These are phyloP conservation scores for Drosophila lowei DNA, from an alignment of 1,140 invertebrate genomes.

Conservation along the genomic window DNA sequence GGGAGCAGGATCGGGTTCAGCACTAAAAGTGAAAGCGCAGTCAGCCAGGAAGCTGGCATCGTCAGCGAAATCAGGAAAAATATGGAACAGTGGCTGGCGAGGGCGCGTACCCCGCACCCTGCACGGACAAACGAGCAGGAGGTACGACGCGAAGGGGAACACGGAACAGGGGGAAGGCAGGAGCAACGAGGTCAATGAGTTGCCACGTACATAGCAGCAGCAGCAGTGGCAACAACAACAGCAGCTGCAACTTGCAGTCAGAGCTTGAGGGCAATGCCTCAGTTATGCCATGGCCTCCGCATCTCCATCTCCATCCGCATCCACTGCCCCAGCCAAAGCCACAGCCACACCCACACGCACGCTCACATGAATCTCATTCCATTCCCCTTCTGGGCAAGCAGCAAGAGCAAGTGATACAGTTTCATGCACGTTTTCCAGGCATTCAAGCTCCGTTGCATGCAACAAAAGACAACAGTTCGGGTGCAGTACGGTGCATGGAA, in stretches of 20 bases:
- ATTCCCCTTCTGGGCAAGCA: constrained; percentile 23
- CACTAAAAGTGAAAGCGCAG: constrained; percentile 26
- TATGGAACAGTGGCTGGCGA: constrained; percentile 7
- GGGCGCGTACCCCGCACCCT: too few relatives aligned
- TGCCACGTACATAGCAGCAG: constrained; percentile 50
- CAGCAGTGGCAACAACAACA: too few relatives aligned
- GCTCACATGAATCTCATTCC: constrained; percentile 2
- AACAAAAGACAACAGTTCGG: constrained; percentile 24
- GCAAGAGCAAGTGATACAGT: constrained; percentile 57
- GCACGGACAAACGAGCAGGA: too few relatives aligned
- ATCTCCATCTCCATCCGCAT: constrained; percentile 1
- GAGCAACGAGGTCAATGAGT: constrained; percentile 60
- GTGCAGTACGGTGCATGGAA: constrained; percentile 7
- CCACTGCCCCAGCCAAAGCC: not conserved
- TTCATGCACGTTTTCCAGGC: constrained; percentile 63
- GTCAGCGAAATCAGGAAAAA: constrained; percentile 45
- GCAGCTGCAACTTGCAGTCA: constrained; percentile 28
- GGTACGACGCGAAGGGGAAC: constrained; percentile 7
- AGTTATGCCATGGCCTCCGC: constrained; percentile 11
- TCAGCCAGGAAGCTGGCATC: constrained; percentile 11
- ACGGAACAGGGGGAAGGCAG: constrained; percentile 30
- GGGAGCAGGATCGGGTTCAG: constrained; percentile 2
- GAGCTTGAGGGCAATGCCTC: constrained; percentile 44
- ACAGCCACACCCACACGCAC: not conserved
- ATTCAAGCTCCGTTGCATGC: constrained; percentile 25